Evolutionary conservation across 2,888 invertebrate species (phyloP), one percentile per base, ranked within the genome.

Genomic region (Heliconius sara): DNA sequence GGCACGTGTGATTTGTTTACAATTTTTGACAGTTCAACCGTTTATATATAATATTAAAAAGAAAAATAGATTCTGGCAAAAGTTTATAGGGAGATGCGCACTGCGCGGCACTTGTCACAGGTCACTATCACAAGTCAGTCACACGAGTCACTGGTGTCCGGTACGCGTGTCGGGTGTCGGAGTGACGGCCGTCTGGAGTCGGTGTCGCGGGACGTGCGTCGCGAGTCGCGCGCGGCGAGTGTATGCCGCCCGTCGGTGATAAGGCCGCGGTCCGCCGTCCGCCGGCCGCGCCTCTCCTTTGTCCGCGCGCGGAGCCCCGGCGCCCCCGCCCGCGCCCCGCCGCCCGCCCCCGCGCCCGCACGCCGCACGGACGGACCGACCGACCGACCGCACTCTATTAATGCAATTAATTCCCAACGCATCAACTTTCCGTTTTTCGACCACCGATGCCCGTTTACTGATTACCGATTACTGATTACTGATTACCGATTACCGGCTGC

Each of bases 1-100:
- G 90, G 91, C 93, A 93, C 94, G 93, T 94, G 94, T 87, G 89
- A 85, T 86, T 86, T 94, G 94, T 94, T 94, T 93, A 94, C 94
- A 91, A 91, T 90, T 86, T 91, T 91, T 89, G 91, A 89, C 90
- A 91, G 90, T 82, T 90, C 91, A 87, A 90, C 88, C 88, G 91
- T 91, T 88, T 88, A 87, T 86, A 87, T 82, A 84, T 87, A 86
- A 84, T 87, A 86, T 86, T 6, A 86, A 86, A 87, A 87, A 88
- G 27, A 87, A 86, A 52, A 2, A 7, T 60, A 83, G 81, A 88
- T 85, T 88, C 86, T 87, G 84, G 85, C 87, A 89, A 88, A 88
- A 87, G 82, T 87, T 85, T 84, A n/a, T 84, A 82, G 84, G 84
- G 83, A 84, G 85, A 84, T 89, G 91, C 91, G 92, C 91, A 88